Percentiles rank a stretch among this genome's conserved stretches.
Evolutionary conservation across 2,888 invertebrate species (phyloP).

Genomic region (Fragum whitleyi): DNA sequence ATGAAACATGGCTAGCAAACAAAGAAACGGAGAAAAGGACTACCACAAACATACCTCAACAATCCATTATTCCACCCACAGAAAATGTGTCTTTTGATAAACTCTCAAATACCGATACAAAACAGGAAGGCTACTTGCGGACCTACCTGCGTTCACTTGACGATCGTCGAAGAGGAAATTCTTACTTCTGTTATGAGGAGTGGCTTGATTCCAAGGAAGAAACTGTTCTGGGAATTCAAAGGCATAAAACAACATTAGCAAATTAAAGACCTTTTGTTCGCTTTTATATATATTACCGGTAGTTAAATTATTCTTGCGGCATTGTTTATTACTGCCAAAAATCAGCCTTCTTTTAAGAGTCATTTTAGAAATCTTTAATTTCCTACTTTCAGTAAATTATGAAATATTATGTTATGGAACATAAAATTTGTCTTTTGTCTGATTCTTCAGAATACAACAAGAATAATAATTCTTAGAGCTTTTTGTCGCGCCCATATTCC

Average conservation of each 20-base stretch:
- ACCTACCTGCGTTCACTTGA: slow-evolving; percentile 74
- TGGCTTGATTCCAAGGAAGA: slow-evolving; percentile 80
- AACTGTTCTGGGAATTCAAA: slow-evolving; percentile 55
- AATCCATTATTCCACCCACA: slow-evolving; percentile 23
- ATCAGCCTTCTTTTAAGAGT: no score
- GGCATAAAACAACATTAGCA: slow-evolving; percentile 20
- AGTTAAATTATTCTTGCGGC: no score
- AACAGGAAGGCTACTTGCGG: slow-evolving; percentile 74
- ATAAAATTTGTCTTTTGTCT: no score
- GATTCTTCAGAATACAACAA: no score
- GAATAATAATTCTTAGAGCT: no score
- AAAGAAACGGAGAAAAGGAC: slow-evolving; percentile 74
- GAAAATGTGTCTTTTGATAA: slow-evolving; percentile 43
- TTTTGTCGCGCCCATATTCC: no score
- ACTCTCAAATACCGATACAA: slow-evolving; percentile 36
- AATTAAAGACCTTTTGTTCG: no score
- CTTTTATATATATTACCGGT: no score
- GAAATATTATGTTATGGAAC: no score
- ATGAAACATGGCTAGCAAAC: slow-evolving; percentile 81
- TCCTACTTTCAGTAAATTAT: no score
- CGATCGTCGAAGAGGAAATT: slow-evolving; percentile 69
- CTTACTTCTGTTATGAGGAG: slow-evolving; percentile 72
- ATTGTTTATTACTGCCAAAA: no score
- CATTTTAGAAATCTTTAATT: no score
- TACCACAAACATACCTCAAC: slow-evolving; percentile 21